Evolutionary conservation across 2,113 vertebrate species (phyloP).

Genomic region (Tachysurus vachellii): DNA sequence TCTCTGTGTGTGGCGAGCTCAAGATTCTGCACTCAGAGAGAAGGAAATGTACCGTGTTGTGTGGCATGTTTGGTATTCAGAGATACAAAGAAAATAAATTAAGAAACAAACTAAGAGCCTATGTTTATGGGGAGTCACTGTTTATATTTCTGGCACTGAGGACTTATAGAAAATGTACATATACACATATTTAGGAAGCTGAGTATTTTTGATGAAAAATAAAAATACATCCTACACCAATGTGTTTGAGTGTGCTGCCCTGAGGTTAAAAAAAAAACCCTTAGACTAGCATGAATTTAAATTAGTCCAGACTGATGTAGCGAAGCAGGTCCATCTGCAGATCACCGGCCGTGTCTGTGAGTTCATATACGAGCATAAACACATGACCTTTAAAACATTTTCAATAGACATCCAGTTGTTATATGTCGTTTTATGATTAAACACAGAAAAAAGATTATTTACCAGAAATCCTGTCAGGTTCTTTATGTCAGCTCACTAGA

Average conservation of each 20-base stretch:
- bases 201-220: neutral
- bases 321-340: neutral
- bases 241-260: neutral
- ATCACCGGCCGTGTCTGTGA: neutral
- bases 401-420: neutral
- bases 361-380: neutral
- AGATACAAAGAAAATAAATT: neutral
- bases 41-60: neutral
- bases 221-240: neutral
- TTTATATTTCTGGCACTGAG: neutral
- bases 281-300: neutral
- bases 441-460: neutral
- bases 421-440: too few relatives aligned
- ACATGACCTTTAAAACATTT: neutral
- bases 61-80: neutral
- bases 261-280: neutral
- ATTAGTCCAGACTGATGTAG: neutral
- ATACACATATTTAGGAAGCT: neutral
- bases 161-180: neutral
- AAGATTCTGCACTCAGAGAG: neutral
- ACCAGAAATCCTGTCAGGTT: neutral
- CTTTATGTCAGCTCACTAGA: neutral
- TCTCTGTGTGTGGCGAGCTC: slow-evolving; percentile 9
- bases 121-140: neutral
- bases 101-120: neutral